Conservation (phyloP, 2,888 invertebrate species). For the Cryptocephalus moraei region DNA sequence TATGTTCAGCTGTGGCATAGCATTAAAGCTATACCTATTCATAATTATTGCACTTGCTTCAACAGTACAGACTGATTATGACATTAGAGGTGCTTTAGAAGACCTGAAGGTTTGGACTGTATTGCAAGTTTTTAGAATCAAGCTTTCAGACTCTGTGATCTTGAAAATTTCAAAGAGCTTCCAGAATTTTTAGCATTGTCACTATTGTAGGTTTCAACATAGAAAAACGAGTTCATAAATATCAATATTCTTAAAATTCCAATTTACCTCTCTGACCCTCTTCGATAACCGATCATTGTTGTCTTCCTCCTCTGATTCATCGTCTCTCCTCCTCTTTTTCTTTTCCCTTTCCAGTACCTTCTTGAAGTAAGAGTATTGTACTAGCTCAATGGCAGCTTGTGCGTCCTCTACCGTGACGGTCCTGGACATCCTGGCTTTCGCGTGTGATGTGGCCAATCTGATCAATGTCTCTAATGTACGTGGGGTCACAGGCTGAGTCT, state of each 20-base stretch:
- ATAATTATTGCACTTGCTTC: too few relatives aligned
- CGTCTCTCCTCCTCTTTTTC: conserved; percentile 47
- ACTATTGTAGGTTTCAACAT: too few relatives aligned
- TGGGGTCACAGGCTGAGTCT: conserved; percentile 97
- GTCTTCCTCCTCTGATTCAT: conserved; percentile 39
- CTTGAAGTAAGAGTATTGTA: conserved; percentile 94
- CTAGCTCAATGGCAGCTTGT: conserved; percentile 80
- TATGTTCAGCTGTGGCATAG: too few relatives aligned
- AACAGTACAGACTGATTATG: too few relatives aligned
- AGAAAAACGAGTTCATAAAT: too few relatives aligned
- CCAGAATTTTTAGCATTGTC: too few relatives aligned
- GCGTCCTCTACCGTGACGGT: conserved; percentile 81
- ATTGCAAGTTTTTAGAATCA: too few relatives aligned
- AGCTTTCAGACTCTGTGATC: too few relatives aligned
- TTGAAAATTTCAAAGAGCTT: too few relatives aligned
- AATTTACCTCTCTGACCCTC: conserved; percentile 34
- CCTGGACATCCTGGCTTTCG: conserved; percentile 85
- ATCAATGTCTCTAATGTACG: conserved; percentile 95
- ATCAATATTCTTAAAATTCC: neutral
- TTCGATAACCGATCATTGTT: conserved; percentile 32
- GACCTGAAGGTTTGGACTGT: too few relatives aligned
- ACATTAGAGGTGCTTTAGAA: too few relatives aligned
- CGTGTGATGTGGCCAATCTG: conserved; percentile 93
- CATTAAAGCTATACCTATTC: too few relatives aligned
- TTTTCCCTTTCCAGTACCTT: conserved; percentile 77